Percentiles rank a stretch among this genome's conserved stretches.
These are phyloP conservation scores for Gymnoscelis rufifasciata DNA, from an alignment of 2,888 invertebrate species.

Conservation along the genomic window DNA sequence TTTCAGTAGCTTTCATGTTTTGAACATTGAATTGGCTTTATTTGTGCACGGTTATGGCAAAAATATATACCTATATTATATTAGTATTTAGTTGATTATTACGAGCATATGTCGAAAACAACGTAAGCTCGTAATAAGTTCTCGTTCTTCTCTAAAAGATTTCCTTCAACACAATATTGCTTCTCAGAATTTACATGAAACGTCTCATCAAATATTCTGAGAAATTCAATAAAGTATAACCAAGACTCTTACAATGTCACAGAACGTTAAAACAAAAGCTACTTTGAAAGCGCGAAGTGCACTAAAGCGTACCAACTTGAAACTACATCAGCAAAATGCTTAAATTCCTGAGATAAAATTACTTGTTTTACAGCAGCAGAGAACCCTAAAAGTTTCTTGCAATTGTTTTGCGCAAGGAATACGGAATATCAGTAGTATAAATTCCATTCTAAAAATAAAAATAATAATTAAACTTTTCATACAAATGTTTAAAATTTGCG, in stretches of 20 bases:
- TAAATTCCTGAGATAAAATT: slow-evolving; percentile 42
- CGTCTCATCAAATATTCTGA: slow-evolving; percentile 6
- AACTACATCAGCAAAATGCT: slow-evolving; percentile 37
- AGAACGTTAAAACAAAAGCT: slow-evolving; percentile 29
- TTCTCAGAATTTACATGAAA: background rate
- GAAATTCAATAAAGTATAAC: slow-evolving; percentile 15
- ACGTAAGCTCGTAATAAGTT: too few relatives aligned
- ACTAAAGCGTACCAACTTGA: slow-evolving; percentile 38
- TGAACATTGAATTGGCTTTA: too few relatives aligned
- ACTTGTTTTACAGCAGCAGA: slow-evolving; percentile 35
- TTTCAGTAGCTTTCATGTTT: too few relatives aligned
- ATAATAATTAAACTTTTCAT: too few relatives aligned
- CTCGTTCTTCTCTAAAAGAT: too few relatives aligned
- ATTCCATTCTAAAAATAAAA: slow-evolving; percentile 2
- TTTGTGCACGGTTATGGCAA: too few relatives aligned
- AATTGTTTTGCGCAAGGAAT: slow-evolving; percentile 19
- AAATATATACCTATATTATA: too few relatives aligned
- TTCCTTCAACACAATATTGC: background rate
- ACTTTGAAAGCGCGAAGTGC: slow-evolving; percentile 34
- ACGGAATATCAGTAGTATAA: slow-evolving; percentile 8
- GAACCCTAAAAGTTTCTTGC: slow-evolving; percentile 25
- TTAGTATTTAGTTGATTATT: too few relatives aligned
- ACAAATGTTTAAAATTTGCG: background rate
- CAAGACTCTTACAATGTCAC: slow-evolving; percentile 23
- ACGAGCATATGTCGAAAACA: too few relatives aligned